Conservation (phyloP, 2,888 invertebrate genomes). For the Archaeoteleia sp. region DNA sequence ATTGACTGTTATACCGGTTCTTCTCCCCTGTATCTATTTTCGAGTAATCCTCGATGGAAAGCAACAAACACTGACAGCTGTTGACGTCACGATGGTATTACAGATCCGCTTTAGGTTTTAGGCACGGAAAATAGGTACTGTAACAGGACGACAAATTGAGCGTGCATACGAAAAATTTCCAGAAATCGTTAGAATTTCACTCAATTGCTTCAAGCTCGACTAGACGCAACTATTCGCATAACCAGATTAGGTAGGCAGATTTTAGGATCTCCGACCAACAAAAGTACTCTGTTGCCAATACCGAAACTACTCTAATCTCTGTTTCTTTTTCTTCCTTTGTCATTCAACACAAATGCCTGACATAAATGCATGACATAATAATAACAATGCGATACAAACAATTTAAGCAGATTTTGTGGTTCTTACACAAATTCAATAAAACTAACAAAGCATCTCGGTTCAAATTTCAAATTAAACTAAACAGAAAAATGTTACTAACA, state of each 20-base stretch:
- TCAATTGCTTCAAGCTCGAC: constrained; percentile 32
- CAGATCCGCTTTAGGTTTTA: constrained; percentile 53
- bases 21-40: constrained; percentile 66
- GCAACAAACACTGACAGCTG: constrained; percentile 74
- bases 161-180: constrained; percentile 32
- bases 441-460: no score
- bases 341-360: no score
- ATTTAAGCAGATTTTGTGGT: no score
- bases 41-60: constrained; percentile 70
- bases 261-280: constrained; percentile 10
- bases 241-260: constrained; percentile 41
- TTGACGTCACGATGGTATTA: constrained; percentile 60
- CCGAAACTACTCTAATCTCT: constrained; percentile 29
- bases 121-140: constrained; percentile 49
- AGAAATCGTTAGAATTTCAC: constrained; percentile 41
- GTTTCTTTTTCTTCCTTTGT: no score
- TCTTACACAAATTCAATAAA: no score
- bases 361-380: no score
- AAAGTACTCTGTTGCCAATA: constrained; percentile 24
- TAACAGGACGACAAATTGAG: constrained; percentile 51
- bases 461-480: no score
- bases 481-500: no score
- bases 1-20: constrained; percentile 59
- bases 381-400: no score
- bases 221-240: constrained; percentile 23